These are phyloP conservation scores for Chrysomela aeneicollis DNA, from an alignment of 2,888 invertebrate genomes.

Conservation along the genomic window DNA sequence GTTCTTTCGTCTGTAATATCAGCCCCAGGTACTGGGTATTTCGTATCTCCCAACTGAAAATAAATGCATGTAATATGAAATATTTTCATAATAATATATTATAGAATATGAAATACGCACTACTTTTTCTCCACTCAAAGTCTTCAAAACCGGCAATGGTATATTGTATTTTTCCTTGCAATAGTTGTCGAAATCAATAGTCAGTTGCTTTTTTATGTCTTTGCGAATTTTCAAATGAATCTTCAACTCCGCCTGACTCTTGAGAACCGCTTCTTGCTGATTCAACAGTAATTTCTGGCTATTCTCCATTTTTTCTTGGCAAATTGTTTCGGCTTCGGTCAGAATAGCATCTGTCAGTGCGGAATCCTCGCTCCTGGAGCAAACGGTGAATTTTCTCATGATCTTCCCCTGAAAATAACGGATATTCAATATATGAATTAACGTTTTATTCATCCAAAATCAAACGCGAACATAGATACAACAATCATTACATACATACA, in stretches of 20 bases:
- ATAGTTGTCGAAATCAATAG: conserved; percentile 51
- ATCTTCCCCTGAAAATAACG: conserved; percentile 37
- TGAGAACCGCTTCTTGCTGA: conserved; percentile 54
- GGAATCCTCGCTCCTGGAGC: conserved; percentile 24
- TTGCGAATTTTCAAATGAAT: conserved; percentile 48
- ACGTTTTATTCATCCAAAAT: no score
- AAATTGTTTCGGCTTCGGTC: conserved; percentile 35
- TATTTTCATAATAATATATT: no score
- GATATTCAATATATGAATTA: not conserved
- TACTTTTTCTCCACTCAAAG: conserved; percentile 31
- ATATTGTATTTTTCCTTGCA: conserved; percentile 50
- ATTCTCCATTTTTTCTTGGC: conserved; percentile 39
- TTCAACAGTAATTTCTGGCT: conserved; percentile 41
- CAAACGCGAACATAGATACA: no score
- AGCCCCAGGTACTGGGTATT: not conserved
- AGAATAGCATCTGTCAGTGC: conserved; percentile 32
- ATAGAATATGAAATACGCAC: conserved; percentile 17
- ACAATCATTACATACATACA: no score
- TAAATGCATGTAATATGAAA: no score
- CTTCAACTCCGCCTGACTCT: conserved; percentile 49
- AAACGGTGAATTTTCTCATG: conserved; percentile 35
- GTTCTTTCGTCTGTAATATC: not conserved
- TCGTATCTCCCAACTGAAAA: conserved; percentile 7
- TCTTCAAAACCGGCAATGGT: conserved; percentile 26
- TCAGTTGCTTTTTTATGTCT: conserved; percentile 48